Base-by-base conservation (phyloP, 1,140 invertebrate species). In the Drosophila orena region DNA sequence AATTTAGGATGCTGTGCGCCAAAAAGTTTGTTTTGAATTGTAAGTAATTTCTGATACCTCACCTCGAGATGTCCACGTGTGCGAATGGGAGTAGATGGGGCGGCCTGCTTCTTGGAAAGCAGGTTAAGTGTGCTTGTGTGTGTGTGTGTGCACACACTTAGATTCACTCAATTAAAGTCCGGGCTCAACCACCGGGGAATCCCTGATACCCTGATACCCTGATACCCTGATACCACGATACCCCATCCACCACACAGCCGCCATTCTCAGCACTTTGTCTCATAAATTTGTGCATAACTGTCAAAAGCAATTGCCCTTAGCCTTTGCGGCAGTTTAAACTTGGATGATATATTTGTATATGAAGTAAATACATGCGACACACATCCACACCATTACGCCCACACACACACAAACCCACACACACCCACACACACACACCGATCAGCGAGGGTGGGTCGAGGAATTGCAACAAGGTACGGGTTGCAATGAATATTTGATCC, bases 1-100 rank as follows among this genome's bases (percentile, higher is more conserved):
- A 86, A 86, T 88, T 86, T 86, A 79, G 84, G 83, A 78, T 88
- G 66, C 79, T 77, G 69, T 81, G 69, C 79, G 84, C 54, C 64
- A 83, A 88, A 86, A 86, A 86, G 83, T 86, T 86, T 86, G 83
- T 86, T 86, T 88, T 86, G 83, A 86, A 89, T 86, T 86, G 83
- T 88, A 86, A 86, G 83, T 86, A 86, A 86, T 86, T 86, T 86
- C 86, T 86, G 83, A 86, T 86, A 89, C 83, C 83, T 86, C 77
- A 78, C 59, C 84, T 62, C 66, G 77, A 71, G 54, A 59, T 78
- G 59, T 58, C 44, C 54, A 70, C 69, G 57, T 57, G 60, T 22
- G 70, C 30, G 50, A 17, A 24, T 17, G 2, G 8, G 30, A 10
- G 10, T 30, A 30, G 30, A 30, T 30, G 30, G 30, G 30, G 30